Conservation (phyloP, 2,888 invertebrate genomes). For the Muscina levida region DNA sequence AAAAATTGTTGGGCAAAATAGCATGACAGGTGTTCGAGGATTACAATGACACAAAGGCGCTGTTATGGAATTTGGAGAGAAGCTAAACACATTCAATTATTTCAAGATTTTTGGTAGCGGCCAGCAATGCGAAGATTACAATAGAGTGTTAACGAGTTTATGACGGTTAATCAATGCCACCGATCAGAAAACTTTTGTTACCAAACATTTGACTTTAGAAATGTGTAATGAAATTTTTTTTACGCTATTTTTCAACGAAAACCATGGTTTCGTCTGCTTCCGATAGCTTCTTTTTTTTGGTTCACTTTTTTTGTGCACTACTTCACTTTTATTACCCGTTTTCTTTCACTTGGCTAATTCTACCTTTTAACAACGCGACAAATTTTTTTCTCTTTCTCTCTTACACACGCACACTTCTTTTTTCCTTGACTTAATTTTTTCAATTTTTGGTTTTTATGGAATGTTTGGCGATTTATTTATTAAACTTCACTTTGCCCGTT, state of each 20-base stretch:
- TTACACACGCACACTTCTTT: conserved; percentile 20
- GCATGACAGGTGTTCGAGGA: conserved; percentile 29
- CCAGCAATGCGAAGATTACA: background rate
- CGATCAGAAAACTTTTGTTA: too few relatives aligned
- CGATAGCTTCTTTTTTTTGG: conserved; percentile 33
- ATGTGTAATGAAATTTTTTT: too few relatives aligned
- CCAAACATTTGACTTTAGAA: too few relatives aligned
- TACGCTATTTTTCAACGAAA: too few relatives aligned
- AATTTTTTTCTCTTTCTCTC: conserved; percentile 52
- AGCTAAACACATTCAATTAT: background rate
- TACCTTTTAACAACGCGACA: conserved; percentile 69
- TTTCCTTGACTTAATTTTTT: conserved; percentile 46
- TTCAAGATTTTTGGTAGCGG: background rate
- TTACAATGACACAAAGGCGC: background rate
- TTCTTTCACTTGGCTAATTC: conserved; percentile 67
- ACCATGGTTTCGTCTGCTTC: conserved; percentile 42
- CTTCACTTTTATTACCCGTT: conserved; percentile 61
- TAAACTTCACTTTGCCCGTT: conserved; percentile 26
- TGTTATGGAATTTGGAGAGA: conserved; percentile 33
- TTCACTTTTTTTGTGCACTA: conserved; percentile 49
- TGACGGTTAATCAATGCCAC: too few relatives aligned
- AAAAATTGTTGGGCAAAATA: conserved; percentile 3
- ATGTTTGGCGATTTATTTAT: conserved; percentile 46
- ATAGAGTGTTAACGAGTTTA: too few relatives aligned
- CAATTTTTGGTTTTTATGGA: conserved; percentile 56